Base-by-base conservation (phyloP, 2,113 vertebrate genomes). In the Etia nguti region DNA sequence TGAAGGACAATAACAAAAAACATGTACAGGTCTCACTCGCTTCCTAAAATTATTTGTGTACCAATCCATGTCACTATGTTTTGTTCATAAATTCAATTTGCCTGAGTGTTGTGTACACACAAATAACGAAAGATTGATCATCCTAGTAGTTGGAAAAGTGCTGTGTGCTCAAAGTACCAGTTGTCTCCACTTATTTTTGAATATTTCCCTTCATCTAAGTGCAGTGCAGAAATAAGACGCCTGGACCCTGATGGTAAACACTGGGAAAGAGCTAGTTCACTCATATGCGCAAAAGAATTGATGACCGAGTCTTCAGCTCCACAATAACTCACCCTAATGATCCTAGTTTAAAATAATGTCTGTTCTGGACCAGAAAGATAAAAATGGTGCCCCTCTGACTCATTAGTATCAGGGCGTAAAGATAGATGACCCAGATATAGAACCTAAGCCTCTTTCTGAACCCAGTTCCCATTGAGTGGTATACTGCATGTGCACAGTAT, bases 301-400 rank as follows among this genome's bases (percentile, higher is more conserved):
- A 95, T 95, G 89, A 85, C 90, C 70, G 79, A 90, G 89, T 94
- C 91, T 59, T 54, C 60, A 43, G 86, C 88, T 83, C 90, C 79
- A 92, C 92, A 92, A 96, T 96, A 96, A 94, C 93, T 96, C 95
- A 96, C 92, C 70, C 88, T 96, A 97, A 97, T 96, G 96, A 96
- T 95, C 93, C 90, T 84, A 87, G 83, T 95, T 95, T 96, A 95
- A 96, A 96, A 96, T 94, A 95, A 95, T 94, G 96, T 91, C 93
- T 94, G 87, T 92, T 94, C 94, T 92, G 87, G 93, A 92, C 92
- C 88, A 38, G 93, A 86, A 90, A 96, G 96, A 96, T 96, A 88
- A 95, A 96, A 95, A 93, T 92, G 88, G 87, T 92, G 89, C 90
- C 90, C 92, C 94, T 93, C 88, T 92, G 90, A 94, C 94, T 96